A percentile compares a stretch with the other conserved stretches of the same genome.
Conservation (phyloP, 2,113 vertebrate genomes). For the Crotophaga sulcirostris region DNA sequence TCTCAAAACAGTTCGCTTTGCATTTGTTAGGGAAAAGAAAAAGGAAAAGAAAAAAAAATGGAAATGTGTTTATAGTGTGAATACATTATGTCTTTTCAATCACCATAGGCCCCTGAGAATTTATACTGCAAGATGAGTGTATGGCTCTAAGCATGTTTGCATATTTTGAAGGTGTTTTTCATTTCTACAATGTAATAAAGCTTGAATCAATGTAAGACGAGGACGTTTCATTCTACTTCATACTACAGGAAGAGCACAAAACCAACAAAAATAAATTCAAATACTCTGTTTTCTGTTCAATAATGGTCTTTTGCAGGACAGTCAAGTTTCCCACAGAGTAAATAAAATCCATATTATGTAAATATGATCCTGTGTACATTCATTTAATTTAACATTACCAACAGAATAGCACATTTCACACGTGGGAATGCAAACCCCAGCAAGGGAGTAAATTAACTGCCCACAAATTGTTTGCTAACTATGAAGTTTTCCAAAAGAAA, state of each 20-base stretch:
- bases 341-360: constrained; percentile 71
- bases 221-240: constrained; percentile 37
- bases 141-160: constrained; percentile 4
- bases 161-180: constrained; percentile 55
- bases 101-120: background rate
- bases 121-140: background rate
- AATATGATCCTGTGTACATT: constrained; percentile 71
- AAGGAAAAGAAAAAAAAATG: background rate
- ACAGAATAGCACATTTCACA: constrained; percentile 81
- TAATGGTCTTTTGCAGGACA: constrained; percentile 56
- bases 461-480: constrained; percentile 80
- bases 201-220: constrained; percentile 10
- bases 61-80: constrained; percentile 15
- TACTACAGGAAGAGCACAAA: constrained; percentile 44
- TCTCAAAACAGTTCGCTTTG: constrained; percentile 27
- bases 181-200: background rate
- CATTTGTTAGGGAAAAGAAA: background rate
- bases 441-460: constrained; percentile 79
- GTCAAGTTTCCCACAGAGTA: constrained; percentile 66
- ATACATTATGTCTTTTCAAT: constrained; percentile 10
- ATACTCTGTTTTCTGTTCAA: constrained; percentile 47
- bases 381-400: constrained; percentile 72
- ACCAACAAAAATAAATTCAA: constrained; percentile 64
- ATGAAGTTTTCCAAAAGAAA: constrained; percentile 79
- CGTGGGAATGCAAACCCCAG: constrained; percentile 77